Evolutionary conservation across 2,888 invertebrate genomes (phyloP).

Genomic region (Macrostomum cliftonense): DNA sequence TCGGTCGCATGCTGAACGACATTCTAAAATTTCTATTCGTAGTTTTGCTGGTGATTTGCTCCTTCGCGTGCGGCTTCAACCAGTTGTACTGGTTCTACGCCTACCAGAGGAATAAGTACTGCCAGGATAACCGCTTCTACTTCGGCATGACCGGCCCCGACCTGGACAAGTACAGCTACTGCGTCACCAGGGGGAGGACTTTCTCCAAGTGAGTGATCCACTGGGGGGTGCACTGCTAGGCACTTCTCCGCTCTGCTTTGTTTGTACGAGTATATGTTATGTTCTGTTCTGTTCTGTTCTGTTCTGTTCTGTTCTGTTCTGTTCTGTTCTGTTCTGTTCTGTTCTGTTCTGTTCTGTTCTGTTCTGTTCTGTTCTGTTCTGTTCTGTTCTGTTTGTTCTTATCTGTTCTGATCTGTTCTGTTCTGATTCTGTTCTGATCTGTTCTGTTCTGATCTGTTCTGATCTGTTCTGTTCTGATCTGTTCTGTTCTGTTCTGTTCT

Average conservation of each 20-base stretch:
- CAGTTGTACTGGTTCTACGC: slow-evolving; percentile 67
- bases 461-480: slow-evolving; percentile 3
- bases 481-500: slow-evolving; percentile 3
- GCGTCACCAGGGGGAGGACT: too few relatives aligned
- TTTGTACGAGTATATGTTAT: too few relatives aligned
- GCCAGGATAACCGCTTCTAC: neutral
- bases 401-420: slow-evolving; percentile 1
- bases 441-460: slow-evolving; percentile 4
- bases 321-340: neutral
- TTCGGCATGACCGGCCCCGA: neutral
- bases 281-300: slow-evolving; percentile 3
- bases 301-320: slow-evolving; percentile 3
- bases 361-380: slow-evolving; percentile 1
- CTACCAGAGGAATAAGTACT: slow-evolving; percentile 14
- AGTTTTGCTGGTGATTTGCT: slow-evolving; percentile 55
- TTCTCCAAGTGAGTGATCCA: too few relatives aligned
- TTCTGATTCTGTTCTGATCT: slow-evolving; percentile 4
- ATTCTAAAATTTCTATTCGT: slow-evolving; percentile 80
- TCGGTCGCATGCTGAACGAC: slow-evolving; percentile 50
- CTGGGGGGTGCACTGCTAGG: too few relatives aligned
- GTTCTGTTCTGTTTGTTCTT: too few relatives aligned
- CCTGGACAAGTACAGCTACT: too few relatives aligned
- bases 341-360: slow-evolving; percentile 2
- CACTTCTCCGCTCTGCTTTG: too few relatives aligned
- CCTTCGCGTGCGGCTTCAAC: slow-evolving; percentile 73